Conservation (phyloP, 2,113 vertebrate species). For the Ochotona curzoniae region DNA sequence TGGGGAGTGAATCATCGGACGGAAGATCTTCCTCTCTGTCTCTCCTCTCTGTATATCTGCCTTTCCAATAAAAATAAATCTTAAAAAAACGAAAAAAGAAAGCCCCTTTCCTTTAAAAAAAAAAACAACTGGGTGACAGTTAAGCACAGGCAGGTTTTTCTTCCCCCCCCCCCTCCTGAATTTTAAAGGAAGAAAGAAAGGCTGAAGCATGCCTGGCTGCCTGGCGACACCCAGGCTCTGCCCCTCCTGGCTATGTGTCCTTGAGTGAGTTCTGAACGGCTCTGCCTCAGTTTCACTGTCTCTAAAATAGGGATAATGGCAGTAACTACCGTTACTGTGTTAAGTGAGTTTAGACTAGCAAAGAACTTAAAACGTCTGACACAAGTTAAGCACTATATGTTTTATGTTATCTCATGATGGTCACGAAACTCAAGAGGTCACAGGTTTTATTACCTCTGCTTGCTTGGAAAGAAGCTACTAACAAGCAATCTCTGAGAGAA, state of each 20-base stretch:
- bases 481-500: not conserved
- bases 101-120: too few species aligned
- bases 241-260: slow-evolving; percentile 51
- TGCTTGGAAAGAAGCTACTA: slow-evolving; percentile 28
- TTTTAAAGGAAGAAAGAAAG: not conserved
- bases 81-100: too few species aligned
- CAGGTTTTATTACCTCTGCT: slow-evolving; percentile 16
- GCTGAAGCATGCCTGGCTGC: not conserved
- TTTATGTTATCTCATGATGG: not conserved
- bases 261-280: slow-evolving; percentile 59
- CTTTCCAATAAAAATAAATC: too few species aligned
- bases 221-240: slow-evolving; percentile 45
- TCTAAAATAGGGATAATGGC: slow-evolving; percentile 59
- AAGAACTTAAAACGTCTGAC: slow-evolving; percentile 24
- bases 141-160: not conserved
- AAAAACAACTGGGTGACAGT: too few species aligned
- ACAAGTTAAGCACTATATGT: not conserved
- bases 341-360: slow-evolving; percentile 39
- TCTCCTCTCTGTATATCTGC: too few species aligned
- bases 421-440: slow-evolving; percentile 1
- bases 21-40: too few species aligned
- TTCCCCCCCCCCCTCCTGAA: too few species aligned
- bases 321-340: slow-evolving; percentile 54
- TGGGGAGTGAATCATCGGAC: too few species aligned
- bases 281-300: slow-evolving; percentile 48